Evolutionary conservation across 30 jellyfish, hydroid and myxozoan genomes (phyloP), one percentile per base, ranked within the genome.

Genomic region (Cassiopea andromeda): DNA sequence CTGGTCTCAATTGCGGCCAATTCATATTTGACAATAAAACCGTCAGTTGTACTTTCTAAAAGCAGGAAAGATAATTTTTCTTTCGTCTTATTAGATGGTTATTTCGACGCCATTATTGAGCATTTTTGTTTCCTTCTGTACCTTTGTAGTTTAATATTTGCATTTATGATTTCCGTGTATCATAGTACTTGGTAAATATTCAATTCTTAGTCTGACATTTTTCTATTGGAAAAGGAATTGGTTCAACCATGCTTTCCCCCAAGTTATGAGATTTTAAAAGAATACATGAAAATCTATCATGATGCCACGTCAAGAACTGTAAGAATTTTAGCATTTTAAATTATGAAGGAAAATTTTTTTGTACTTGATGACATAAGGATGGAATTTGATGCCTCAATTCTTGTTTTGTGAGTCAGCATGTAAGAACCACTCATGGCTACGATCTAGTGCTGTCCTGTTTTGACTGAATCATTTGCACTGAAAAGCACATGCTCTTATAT

Each of bases 221-320:
- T 73, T 71, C 48, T 84, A 27, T 75, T 44, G 27, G 85, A 89
- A 59, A 75, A 95, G 99, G 95, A 77, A 64, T 78, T 95, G 67
- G 98, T 95, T 5, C 94, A 93, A 67, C 98, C 95, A 48, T 95
- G 99, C 80, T 95, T 95, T 57, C 99, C 99, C 7, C 89, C 99
- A 0, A 71, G 90, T 46, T 88, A 95, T 81, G 64, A 84, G 1
- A 91, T 95, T 43, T 87, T 91, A 78, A 82, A 85, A 87, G 93
- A 83, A 44, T 95, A 95, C 75, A 69, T 92, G 54, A 49, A 48
- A 66, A 76, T 81, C 77, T 95, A 95, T 75, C 99, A 95, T 79
- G 98, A 87, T 43, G 95, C 96, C 38, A 74, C 97, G 1, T 91
- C 99, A 49, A 81, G 97, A 83, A 95, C 96, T 89, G 99, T 95